Conservation (phyloP, 2,888 invertebrate species). For the Drosophila nr. perissopoda region DNA sequence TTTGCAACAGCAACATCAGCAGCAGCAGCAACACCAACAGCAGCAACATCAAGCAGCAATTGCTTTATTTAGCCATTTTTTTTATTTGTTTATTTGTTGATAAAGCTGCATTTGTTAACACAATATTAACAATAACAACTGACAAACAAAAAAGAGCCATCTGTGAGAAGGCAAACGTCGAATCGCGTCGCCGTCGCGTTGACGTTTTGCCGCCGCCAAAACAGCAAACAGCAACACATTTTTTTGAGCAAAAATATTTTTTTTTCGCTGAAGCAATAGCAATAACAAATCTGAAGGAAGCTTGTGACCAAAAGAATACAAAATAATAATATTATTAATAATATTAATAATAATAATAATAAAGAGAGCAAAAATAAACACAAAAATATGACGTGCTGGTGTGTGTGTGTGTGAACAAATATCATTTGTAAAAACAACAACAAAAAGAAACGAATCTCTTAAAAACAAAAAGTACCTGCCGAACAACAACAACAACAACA, state of each 20-base stretch:
- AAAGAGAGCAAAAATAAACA: slow-evolving; percentile 10
- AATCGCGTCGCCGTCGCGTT: slow-evolving; percentile 47
- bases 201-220: slow-evolving; percentile 76
- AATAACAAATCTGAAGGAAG: slow-evolving; percentile 32
- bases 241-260: slow-evolving; percentile 22
- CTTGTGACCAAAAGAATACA: slow-evolving; percentile 17
- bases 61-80: background rate
- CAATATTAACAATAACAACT: slow-evolving; percentile 14
- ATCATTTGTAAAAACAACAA: slow-evolving; percentile 9
- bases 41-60: background rate
- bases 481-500: slow-evolving; percentile 13
- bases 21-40: slow-evolving; percentile 25
- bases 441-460: slow-evolving; percentile 5
- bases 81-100: background rate
- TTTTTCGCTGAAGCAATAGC: slow-evolving; percentile 5
- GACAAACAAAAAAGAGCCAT: slow-evolving; percentile 8
- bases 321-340: slow-evolving; percentile 3
- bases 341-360: slow-evolving; percentile 6
- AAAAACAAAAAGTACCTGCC: slow-evolving; percentile 43
- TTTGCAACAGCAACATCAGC: slow-evolving; percentile 11
- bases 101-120: slow-evolving; percentile 9
- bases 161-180: slow-evolving; percentile 24
- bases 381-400: slow-evolving; percentile 13
- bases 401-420: slow-evolving; percentile 29
- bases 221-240: slow-evolving; percentile 44